Evolutionary conservation across 2,113 vertebrate species (phyloP), one percentile per base, ranked within the genome.

Genomic region (Chelonoidis abingdonii): DNA sequence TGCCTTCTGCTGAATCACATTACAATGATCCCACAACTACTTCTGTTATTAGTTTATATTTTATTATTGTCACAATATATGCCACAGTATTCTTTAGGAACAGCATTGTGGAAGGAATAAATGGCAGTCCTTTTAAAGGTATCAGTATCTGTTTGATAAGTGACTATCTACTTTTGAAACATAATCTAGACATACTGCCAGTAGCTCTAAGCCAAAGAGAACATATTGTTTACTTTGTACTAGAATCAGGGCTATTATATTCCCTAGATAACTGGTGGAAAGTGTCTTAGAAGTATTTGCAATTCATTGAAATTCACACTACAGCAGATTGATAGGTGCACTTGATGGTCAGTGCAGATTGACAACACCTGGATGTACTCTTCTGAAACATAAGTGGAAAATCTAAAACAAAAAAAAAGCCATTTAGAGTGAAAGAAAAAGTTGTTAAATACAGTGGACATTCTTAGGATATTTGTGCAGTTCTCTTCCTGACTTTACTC

Each of bases 221-320:
- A 98, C 95, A 94, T 95, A 96, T 94, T 98, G 97, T 97, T 98
- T 97, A 97, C 97, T 98, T 97, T 98, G 98, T 98, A 89, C 92
- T 97, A 85, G 96, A 98, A 97, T 93, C 97, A 96, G 84, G 84
- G 84, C 97, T 98, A 94, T 98, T 98, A 94, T 97, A 57, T 97
- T 95, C 96, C 93, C 92, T 47, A 95, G 96, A 96, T 96, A 98
- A 97, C 93, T 93, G 93, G 92, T 94, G 93, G 93, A 96, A 92
- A 72, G 91, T 89, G 95, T 96, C 93, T 94, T 96, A 69, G 84
- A 95, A 96, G 94, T 94, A 94, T 93, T 98, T 98, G 95, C 94
- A 97, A 84, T 93, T 91, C 27, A 92, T 78, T 97, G 96, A 97
- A 95, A 96, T 95, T 97, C 95, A 96, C 96, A 89, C 81, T 89